Evolutionary conservation across 2,113 vertebrate genomes (phyloP).

Genomic region (Boleophthalmus pectinirostris): DNA sequence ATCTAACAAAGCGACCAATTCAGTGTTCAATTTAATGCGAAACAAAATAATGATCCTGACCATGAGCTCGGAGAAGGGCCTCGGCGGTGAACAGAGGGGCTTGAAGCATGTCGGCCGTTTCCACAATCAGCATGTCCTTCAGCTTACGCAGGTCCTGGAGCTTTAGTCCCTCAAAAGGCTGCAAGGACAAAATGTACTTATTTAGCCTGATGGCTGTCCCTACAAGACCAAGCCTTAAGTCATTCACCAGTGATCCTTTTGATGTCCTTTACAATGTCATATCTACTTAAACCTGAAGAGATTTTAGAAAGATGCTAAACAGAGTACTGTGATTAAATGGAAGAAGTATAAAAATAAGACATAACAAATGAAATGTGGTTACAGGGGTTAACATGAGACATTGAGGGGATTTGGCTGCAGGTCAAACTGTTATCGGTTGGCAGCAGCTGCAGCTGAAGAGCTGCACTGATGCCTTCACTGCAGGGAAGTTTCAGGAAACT

Average conservation of each 20-base stretch:
- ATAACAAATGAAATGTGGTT: constrained; percentile 22
- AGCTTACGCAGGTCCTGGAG: constrained; percentile 92
- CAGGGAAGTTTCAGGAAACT: constrained; percentile 14
- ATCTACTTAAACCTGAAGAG: background rate
- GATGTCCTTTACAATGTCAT: background rate
- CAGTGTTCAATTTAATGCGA: background rate
- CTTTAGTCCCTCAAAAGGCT: constrained; percentile 93
- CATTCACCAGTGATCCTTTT: background rate
- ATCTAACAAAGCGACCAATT: no score
- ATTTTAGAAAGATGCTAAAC: background rate
- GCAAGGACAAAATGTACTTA: constrained; percentile 13
- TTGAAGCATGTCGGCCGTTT: constrained; percentile 98
- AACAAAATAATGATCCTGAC: constrained; percentile 61
- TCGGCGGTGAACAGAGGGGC: constrained; percentile 96
- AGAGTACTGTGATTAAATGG: constrained; percentile 2
- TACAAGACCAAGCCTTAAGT: background rate
- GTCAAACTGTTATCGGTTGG: constrained; percentile 43
- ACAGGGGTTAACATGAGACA: background rate
- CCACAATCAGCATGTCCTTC: constrained; percentile 98
- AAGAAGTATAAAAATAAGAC: background rate
- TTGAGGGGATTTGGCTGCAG: constrained; percentile 47
- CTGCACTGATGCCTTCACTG: constrained; percentile 21
- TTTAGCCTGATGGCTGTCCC: background rate
- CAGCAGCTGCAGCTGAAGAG: constrained; percentile 32
- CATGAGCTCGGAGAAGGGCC: constrained; percentile 94